Conservation (phyloP, 1,140 invertebrate species). For the Drosophila littoralis region DNA sequence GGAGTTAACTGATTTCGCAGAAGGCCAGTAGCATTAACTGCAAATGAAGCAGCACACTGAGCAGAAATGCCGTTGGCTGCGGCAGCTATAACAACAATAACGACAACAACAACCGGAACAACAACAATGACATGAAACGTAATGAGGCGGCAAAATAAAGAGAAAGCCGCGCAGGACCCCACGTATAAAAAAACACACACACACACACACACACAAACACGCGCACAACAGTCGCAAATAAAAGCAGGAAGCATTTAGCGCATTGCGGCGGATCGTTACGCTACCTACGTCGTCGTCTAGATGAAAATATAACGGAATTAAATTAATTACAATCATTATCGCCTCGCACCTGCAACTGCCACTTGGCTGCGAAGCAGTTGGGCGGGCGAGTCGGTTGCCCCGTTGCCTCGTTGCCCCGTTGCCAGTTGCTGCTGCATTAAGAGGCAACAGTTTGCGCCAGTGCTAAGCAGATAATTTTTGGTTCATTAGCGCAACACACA, state of each 20-base stretch:
- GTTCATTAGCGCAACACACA: conserved; percentile 62
- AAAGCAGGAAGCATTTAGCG: conserved; percentile 70
- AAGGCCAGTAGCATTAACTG: conserved; percentile 51
- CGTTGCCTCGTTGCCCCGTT: background rate
- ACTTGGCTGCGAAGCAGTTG: background rate
- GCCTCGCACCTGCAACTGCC: conserved; percentile 49
- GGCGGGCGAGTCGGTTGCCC: background rate
- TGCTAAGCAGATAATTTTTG: conserved; percentile 66
- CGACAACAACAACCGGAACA: conserved; percentile 25
- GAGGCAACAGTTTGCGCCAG: conserved; percentile 30
- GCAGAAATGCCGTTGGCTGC: conserved; percentile 13
- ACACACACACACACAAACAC: background rate
- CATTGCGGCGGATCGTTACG: conserved; percentile 65
- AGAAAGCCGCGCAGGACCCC: background rate
- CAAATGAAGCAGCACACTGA: conserved; percentile 61
- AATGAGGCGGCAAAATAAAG: conserved; percentile 61
- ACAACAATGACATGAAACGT: conserved; percentile 49
- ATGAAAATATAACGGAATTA: conserved; percentile 84
- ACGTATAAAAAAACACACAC: background rate
- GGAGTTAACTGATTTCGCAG: conserved; percentile 79
- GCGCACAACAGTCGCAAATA: conserved; percentile 48
- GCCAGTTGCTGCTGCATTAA: conserved; percentile 16
- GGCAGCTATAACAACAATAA: conserved; percentile 17
- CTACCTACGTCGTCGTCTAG: conserved; percentile 48
- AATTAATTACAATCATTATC: conserved; percentile 84